Percentiles rank a stretch among this genome's conserved stretches.
Conservation (phyloP, 1,140 invertebrate genomes). For the Pachypeltis micranthus region DNA sequence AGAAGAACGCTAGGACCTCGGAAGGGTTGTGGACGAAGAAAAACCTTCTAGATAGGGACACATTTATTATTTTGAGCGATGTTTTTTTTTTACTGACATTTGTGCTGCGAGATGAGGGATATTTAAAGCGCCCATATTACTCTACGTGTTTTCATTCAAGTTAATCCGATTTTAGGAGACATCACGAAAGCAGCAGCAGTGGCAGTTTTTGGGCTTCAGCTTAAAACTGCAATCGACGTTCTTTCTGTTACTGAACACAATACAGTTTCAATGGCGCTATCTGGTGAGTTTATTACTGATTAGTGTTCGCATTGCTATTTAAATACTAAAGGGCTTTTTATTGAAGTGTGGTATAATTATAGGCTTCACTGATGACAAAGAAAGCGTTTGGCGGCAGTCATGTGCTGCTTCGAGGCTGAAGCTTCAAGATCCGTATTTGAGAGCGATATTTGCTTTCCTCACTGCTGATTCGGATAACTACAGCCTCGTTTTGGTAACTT, state of each 20-base stretch:
- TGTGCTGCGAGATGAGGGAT: too few relatives aligned
- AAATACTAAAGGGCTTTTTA: background rate
- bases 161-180: conserved; percentile 30
- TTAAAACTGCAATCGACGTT: conserved; percentile 72
- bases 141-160: too few relatives aligned
- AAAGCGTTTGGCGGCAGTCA: conserved; percentile 68
- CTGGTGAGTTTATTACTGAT: conserved; percentile 37
- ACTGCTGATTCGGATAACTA: conserved; percentile 68
- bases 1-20: too few relatives aligned
- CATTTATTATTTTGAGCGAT: too few relatives aligned
- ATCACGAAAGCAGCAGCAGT: conserved; percentile 79
- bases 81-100: too few relatives aligned
- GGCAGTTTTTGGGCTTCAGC: conserved; percentile 76
- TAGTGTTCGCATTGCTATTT: conserved; percentile 2
- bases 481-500: conserved; percentile 70
- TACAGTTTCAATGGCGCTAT: conserved; percentile 81
- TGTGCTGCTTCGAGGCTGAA: conserved; percentile 56
- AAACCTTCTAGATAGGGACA: too few relatives aligned
- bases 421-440: conserved; percentile 75
- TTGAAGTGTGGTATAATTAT: too few relatives aligned
- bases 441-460: conserved; percentile 84
- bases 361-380: conserved; percentile 71
- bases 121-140: too few relatives aligned
- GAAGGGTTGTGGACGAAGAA: too few relatives aligned
- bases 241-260: conserved; percentile 50